Base-by-base conservation (phyloP, 2,888 invertebrate species). In the Amblyteles armatorius region DNA sequence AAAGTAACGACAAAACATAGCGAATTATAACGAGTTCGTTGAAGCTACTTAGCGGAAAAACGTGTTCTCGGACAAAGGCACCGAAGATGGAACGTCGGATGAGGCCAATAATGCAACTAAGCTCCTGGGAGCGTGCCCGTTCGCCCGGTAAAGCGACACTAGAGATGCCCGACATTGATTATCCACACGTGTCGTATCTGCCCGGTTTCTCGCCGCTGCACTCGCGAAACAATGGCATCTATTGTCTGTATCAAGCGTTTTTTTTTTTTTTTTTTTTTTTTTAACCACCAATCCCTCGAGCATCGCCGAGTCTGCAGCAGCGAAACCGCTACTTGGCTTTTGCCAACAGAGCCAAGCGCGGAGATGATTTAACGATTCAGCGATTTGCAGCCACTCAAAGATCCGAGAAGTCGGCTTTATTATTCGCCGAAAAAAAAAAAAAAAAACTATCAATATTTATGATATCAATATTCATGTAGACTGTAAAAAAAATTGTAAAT, bases 141-240 rank as follows among this genome's bases (percentile, higher is more conserved):
- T 69, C 77, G 79, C 69, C 83, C 72, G 83, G 79, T 69, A 87
- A 79, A 88, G 87, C 81, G 81, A 74, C 87, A 87, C 90, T 89
- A 87, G 85, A 91, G 92, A 92, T 92, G 92, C 88, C 89, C 91
- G 91, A 92, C 90, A 92, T 92, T 90, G 92, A 92, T 92, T 92
- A 88, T 67, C 87, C 84, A 88, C 88, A 92, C 92, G 92, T 92
- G 92, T 88, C 89, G 78, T 92, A 92, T 92, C 92, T 68, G 57
- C 74, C 44, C 89, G 77, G 84, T 83, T 71, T 84, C 78, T 87
- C 74, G 26, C 1, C 29, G 60, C 60, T 60, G 60, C 29, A 68
- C 68, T 50, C 60, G 72, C 72, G 63, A 87, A 87, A 90, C 90
- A 91, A 90, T 91, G 80, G 78, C 72, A 73, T 74, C 85, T 83